Conservation (phyloP, 2,888 invertebrate genomes). For the Aporophyla nigra region DNA sequence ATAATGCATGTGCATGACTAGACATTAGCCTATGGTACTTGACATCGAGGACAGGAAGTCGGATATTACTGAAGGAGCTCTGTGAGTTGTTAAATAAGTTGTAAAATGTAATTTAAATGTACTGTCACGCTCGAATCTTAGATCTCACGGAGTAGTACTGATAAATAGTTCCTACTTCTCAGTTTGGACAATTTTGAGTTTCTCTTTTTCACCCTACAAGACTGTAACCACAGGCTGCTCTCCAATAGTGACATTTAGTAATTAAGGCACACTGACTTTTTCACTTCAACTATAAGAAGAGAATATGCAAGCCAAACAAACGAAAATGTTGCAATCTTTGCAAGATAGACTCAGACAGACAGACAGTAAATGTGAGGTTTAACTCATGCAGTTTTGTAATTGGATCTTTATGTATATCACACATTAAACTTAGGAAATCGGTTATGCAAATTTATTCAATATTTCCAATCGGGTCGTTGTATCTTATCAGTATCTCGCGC, state of each 20-base stretch:
- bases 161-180: background rate
- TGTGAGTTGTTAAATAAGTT: conserved; percentile 38
- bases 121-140: conserved; percentile 37
- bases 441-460: conserved; percentile 55
- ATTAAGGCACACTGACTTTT: background rate
- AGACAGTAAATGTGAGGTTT: conserved; percentile 17
- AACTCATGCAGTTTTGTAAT: conserved; percentile 26
- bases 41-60: conserved; percentile 80
- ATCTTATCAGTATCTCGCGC: conserved; percentile 52
- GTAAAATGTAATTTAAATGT: conserved; percentile 44
- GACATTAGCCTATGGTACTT: conserved; percentile 73
- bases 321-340: conserved; percentile 1
- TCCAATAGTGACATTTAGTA: conserved; percentile 18
- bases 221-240: background rate
- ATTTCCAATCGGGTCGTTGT: conserved; percentile 47
- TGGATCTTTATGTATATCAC: conserved; percentile 34
- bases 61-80: conserved; percentile 60
- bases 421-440: conserved; percentile 30
- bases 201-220: conserved; percentile 10
- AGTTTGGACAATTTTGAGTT: background rate
- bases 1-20: conserved; percentile 74
- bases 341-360: background rate
- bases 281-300: conserved; percentile 2
- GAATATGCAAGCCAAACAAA: background rate
- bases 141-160: background rate